These are phyloP conservation scores for Stomatorhinus ivindoensis DNA, from an alignment of 2,113 vertebrate genomes.

Conservation along the genomic window DNA sequence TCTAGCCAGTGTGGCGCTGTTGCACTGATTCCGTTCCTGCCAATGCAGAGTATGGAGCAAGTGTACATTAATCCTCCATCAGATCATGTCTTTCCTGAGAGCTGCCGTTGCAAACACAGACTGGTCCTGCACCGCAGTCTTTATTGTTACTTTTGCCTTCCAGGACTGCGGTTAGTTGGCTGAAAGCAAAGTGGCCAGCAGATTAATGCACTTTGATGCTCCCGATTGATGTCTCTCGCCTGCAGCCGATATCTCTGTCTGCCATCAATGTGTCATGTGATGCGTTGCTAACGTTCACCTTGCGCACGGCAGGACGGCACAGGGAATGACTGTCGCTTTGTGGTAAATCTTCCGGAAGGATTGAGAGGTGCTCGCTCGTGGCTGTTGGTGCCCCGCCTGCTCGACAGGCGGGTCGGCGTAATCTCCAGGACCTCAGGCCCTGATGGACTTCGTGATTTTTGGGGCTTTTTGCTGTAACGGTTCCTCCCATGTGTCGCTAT, in stretches of 20 bases:
- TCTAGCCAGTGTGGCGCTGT: not conserved
- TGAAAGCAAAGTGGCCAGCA: not conserved
- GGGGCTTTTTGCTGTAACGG: slow-evolving; percentile 43
- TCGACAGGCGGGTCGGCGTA: slow-evolving; percentile 14
- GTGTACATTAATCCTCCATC: not conserved
- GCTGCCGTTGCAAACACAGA: slow-evolving; percentile 36
- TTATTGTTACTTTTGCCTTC: slow-evolving; percentile 7
- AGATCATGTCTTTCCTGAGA: not conserved
- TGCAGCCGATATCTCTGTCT: not conserved
- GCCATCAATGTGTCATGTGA: not conserved
- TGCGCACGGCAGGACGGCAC: not conserved
- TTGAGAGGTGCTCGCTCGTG: not conserved
- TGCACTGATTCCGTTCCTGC: not conserved
- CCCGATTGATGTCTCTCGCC: not conserved
- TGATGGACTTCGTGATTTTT: slow-evolving; percentile 23
- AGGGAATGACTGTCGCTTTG: not conserved
- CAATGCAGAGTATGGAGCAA: not conserved
- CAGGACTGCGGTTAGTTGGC: slow-evolving; percentile 17
- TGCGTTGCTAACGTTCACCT: slow-evolving; percentile 3
- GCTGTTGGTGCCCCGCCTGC: not conserved
- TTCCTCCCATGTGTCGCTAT: slow-evolving; percentile 41
- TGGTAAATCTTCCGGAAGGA: not conserved
- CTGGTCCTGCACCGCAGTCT: not conserved
- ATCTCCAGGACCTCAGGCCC: not conserved
- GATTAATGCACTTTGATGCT: slow-evolving; percentile 11